Conservation (phyloP, 2,797 vertebrate species). For the Orientallactaga sibirica region DNA sequence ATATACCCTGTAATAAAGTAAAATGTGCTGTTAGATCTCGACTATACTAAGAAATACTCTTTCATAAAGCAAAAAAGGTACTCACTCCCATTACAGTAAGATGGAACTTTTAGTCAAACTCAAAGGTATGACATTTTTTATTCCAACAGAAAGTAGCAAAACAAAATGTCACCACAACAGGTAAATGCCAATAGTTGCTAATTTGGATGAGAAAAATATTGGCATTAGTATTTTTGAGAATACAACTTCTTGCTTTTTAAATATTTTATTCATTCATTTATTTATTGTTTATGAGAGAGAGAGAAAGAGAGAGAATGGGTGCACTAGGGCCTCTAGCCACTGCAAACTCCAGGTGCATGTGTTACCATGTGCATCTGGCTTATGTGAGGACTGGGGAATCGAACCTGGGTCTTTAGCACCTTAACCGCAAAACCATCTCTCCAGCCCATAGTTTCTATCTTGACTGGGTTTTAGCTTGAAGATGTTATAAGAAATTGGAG, state of each 20-base stretch:
- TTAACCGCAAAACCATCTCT: no score
- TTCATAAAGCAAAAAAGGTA: not conserved
- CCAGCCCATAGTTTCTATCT: not conserved
- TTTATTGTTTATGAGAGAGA: no score
- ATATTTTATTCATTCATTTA: no score
- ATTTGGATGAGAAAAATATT: slow-evolving; percentile 34
- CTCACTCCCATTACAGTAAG: not conserved
- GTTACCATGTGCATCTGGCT: no score
- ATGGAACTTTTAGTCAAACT: slow-evolving; percentile 38
- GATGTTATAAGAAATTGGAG: slow-evolving; percentile 25
- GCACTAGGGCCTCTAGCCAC: no score
- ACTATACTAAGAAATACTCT: not conserved
- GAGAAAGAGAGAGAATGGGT: no score
- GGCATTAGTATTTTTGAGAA: slow-evolving; percentile 1
- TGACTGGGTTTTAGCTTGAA: slow-evolving; percentile 21
- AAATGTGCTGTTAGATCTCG: slow-evolving; percentile 27
- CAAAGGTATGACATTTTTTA: not conserved
- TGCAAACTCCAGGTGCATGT: no score
- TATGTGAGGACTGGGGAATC: no score
- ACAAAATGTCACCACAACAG: not conserved
- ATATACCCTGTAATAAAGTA: not conserved
- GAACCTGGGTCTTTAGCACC: no score
- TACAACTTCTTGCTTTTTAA: not conserved
- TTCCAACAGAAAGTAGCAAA: slow-evolving; percentile 4
- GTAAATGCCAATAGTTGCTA: not conserved